These are phyloP conservation scores for Drosophila monieri DNA, from an alignment of 2,888 invertebrate species.

Conservation along the genomic window DNA sequence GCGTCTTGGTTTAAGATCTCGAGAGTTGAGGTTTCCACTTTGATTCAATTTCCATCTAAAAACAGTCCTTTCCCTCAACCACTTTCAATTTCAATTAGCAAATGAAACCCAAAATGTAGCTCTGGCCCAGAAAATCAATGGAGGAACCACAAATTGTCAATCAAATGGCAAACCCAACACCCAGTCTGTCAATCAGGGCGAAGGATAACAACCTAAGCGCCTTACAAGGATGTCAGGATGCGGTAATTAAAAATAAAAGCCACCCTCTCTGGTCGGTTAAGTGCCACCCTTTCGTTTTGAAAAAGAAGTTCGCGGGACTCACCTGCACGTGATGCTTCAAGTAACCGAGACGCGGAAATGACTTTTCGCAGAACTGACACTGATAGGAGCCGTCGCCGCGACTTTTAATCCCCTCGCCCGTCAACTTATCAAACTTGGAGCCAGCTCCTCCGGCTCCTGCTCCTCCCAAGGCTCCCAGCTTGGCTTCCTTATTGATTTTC, in stretches of 20 bases:
- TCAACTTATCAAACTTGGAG: slow-evolving; percentile 83
- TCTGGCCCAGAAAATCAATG: slow-evolving; percentile 9
- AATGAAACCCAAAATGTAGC: neutral
- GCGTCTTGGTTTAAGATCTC: slow-evolving; percentile 41
- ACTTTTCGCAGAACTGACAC: slow-evolving; percentile 96
- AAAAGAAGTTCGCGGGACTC: slow-evolving; percentile 67
- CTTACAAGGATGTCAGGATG: slow-evolving; percentile 13
- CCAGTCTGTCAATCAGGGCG: slow-evolving; percentile 29
- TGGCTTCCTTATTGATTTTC: slow-evolving; percentile 83
- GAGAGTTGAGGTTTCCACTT: neutral
- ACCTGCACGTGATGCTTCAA: slow-evolving; percentile 97
- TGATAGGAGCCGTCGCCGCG: slow-evolving; percentile 90
- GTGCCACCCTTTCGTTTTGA: slow-evolving; percentile 7
- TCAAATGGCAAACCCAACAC: slow-evolving; percentile 9
- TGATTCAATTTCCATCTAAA: neutral
- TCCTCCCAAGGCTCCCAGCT: slow-evolving; percentile 47
- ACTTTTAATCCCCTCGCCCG: slow-evolving; percentile 83
- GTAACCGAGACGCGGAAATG: slow-evolving; percentile 93
- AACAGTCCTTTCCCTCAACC: slow-evolving; percentile 4
- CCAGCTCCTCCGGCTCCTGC: slow-evolving; percentile 77
- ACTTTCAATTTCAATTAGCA: slow-evolving; percentile 37
- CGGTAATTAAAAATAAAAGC: slow-evolving; percentile 22
- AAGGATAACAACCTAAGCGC: slow-evolving; percentile 23
- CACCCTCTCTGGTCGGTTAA: slow-evolving; percentile 5
- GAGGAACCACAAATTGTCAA: slow-evolving; percentile 14